Evolutionary conservation across 2,113 vertebrate species (phyloP).

Genomic region (Rhagologus leucostigma): DNA sequence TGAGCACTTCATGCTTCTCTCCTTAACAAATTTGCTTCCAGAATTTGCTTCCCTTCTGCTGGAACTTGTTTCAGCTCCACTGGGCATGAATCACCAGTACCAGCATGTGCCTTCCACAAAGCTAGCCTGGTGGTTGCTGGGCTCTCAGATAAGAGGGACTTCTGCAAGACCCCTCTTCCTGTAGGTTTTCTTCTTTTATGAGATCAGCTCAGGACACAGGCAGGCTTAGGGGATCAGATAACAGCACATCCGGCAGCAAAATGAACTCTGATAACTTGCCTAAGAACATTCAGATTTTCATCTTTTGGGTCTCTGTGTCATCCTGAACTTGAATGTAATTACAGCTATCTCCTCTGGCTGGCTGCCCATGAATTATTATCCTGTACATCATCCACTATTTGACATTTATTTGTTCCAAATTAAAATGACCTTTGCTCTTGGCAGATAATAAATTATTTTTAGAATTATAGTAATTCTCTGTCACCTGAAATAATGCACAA

Average conservation of each 20-base stretch:
- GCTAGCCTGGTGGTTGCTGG: background rate
- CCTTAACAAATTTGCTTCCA: background rate
- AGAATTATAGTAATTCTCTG: background rate
- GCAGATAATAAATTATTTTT: slow-evolving; percentile 34
- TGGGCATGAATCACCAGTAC: background rate
- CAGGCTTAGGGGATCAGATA: background rate
- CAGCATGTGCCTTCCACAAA: background rate
- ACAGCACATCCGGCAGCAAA: background rate
- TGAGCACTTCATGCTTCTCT: background rate
- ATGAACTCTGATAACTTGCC: background rate
- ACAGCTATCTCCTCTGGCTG: slow-evolving; percentile 6
- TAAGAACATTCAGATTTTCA: background rate
- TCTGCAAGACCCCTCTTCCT: background rate
- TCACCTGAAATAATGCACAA: background rate
- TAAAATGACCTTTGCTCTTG: slow-evolving; percentile 34
- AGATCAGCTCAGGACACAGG: background rate
- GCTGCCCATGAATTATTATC: slow-evolving; percentile 1
- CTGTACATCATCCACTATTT: background rate
- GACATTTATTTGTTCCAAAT: slow-evolving; percentile 52
- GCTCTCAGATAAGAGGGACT: background rate
- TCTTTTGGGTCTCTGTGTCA: background rate
- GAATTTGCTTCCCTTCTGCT: background rate
- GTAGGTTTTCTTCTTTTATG: background rate
- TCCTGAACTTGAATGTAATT: slow-evolving; percentile 37
- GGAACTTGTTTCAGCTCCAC: background rate